These are phyloP conservation scores for Syngnathus acus DNA, from an alignment of 2,797 vertebrate genomes.

Conservation along the genomic window DNA sequence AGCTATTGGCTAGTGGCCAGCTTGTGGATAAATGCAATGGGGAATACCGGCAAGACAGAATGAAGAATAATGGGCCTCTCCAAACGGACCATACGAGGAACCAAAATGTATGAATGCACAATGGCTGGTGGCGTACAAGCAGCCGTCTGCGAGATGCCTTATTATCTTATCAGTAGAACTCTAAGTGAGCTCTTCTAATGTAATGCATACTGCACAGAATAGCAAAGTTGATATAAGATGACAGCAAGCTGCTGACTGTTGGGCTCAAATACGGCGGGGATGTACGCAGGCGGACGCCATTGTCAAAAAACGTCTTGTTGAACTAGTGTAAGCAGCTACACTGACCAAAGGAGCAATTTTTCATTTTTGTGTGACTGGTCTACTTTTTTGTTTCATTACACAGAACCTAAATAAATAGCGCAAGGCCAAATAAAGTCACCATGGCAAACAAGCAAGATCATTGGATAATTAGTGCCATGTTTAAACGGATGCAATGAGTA, in stretches of 20 bases:
- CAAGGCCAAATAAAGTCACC: neutral
- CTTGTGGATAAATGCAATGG: conserved; percentile 54
- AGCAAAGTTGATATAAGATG: conserved; percentile 35
- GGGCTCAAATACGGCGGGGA: conserved; percentile 4
- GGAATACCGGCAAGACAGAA: conserved; percentile 60
- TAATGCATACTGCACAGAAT: conserved; percentile 38
- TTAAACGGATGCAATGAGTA: neutral
- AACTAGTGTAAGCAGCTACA: neutral
- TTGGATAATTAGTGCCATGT: neutral
- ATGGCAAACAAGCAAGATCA: neutral
- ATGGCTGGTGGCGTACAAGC: conserved; percentile 59
- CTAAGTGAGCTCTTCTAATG: conserved; percentile 30
- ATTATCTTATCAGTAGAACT: conserved; percentile 61
- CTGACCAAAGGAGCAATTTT: neutral
- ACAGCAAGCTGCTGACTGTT: conserved; percentile 31
- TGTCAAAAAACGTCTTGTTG: neutral
- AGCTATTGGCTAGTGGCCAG: conserved; percentile 48
- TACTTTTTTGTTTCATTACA: neutral
- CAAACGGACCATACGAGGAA: conserved; percentile 34
- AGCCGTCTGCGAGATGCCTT: conserved; percentile 35
- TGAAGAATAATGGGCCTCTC: conserved; percentile 51
- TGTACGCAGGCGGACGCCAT: neutral
- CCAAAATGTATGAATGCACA: conserved; percentile 61
- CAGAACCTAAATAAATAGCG: neutral
- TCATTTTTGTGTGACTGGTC: conserved; percentile 1